Conservation (phyloP, 2,888 invertebrate genomes). For the Brachynemurus nebulosus region DNA sequence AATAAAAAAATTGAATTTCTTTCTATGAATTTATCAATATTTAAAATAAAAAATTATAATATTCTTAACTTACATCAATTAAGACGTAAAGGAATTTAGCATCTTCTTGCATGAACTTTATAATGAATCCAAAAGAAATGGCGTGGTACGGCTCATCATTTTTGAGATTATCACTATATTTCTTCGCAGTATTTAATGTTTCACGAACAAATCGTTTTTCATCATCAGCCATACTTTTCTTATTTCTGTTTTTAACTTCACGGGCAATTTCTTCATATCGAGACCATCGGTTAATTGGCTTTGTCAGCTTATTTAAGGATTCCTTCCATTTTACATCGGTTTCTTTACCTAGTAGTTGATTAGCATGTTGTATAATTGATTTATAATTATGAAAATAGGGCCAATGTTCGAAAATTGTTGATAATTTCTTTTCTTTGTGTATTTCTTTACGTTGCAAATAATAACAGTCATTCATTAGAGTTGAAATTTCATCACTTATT, state of each 20-base stretch:
- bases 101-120: neutral
- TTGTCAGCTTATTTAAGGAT: neutral
- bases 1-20: conserved; percentile 1
- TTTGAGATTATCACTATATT: neutral
- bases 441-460: conserved; percentile 1
- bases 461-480: neutral
- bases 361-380: neutral
- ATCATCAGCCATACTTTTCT: conserved; percentile 1
- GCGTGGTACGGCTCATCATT: neutral
- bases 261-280: conserved; percentile 1
- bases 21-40: neutral
- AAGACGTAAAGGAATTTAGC: neutral
- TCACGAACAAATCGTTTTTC: neutral
- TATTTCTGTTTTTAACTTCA: neutral
- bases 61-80: conserved; percentile 1
- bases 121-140: neutral
- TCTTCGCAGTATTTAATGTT: neutral
- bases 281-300: neutral
- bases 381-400: neutral
- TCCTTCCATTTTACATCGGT: neutral
- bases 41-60: conserved; percentile 2
- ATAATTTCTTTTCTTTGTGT: neutral
- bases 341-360: neutral
- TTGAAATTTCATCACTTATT: neutral
- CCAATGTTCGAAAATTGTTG: neutral